Base-by-base conservation (phyloP, 2,888 invertebrate genomes). In the Xylota segnis region DNA sequence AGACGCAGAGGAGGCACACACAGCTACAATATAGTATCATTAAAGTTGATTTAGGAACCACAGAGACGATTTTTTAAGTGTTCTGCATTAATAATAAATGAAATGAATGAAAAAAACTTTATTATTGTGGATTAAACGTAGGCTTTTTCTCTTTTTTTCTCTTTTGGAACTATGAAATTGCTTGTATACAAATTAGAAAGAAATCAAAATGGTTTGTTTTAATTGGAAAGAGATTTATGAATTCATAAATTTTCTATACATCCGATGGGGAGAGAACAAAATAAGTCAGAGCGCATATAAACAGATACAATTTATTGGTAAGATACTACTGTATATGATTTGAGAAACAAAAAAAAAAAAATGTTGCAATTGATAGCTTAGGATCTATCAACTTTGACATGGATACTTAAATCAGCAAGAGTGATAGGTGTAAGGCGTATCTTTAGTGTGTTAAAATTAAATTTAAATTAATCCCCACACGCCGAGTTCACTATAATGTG, bases 31-130 rank as follows among this genome's bases (percentile, higher is more conserved):
- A 54, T 59, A 27, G 56, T 65, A 61, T 61, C 76, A 66, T 86
- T 66, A 56, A 81, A 72, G 45, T 72, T 81, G 81, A 86, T 86
- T 86, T 86, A 86, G 70, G 76, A 86, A 76, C 76, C 66, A 59
- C 81, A 68, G 76, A 47, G 71, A 82, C 23, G 72, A 81, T 66
- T 76, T 86, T 77, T 79, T 74, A 59, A 65, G 65, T 68, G 45
- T 59, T 78, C 66, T 68, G 72, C 78, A 72, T 78, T 65, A 81
- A 81, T 81, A 84, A 84, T 79, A 84, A 75, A 84, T 75, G 68
- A 70, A 83, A 29, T 29, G 50, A 65, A 65, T 45, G 40, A 54
- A 54, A 40, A 75, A 59, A 61, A 54, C 37, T 45, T 23, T 63
- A 66, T 74, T 81, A 74, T 74, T 79, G 63, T 40, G 70, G 52